Evolutionary conservation across 2,888 invertebrate species (phyloP).

Genomic region (Eucera pruinosa): DNA sequence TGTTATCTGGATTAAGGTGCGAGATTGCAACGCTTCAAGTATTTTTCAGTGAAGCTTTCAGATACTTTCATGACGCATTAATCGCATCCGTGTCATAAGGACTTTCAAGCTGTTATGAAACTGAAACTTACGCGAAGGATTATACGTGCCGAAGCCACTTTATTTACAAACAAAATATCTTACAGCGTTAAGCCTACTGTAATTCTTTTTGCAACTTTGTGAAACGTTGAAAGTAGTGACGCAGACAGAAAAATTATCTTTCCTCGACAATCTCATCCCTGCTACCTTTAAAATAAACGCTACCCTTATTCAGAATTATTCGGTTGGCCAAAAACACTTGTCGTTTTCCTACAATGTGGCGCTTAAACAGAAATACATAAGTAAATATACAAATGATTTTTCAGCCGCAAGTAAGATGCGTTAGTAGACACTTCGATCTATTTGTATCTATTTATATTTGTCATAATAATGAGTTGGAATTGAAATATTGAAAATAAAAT

Average conservation of each 20-base stretch:
- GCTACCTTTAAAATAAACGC: background rate
- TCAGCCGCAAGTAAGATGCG: too few relatives aligned
- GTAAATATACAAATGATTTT: too few relatives aligned
- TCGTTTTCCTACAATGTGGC: too few relatives aligned
- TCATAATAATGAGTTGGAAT: too few relatives aligned
- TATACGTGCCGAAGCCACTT: background rate
- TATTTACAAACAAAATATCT: conserved; percentile 7
- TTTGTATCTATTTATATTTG: too few relatives aligned
- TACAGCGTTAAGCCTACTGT: background rate
- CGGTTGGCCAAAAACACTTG: too few relatives aligned
- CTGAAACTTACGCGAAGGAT: background rate
- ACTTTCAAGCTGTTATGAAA: background rate
- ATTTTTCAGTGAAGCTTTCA: background rate
- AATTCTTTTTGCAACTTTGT: background rate
- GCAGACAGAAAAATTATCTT: background rate
- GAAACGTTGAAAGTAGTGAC: background rate
- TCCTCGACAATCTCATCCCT: background rate
- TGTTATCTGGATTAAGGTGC: background rate
- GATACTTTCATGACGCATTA: conserved; percentile 4
- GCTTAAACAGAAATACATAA: too few relatives aligned
- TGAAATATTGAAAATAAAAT: too few relatives aligned
- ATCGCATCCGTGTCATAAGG: background rate
- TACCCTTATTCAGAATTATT: too few relatives aligned
- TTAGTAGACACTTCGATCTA: too few relatives aligned
- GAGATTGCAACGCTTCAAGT: background rate